phyloP scores from a whole-genome alignment of 64 coral and sea anemone genomes.

The Actinia tenebrosa region DNA sequence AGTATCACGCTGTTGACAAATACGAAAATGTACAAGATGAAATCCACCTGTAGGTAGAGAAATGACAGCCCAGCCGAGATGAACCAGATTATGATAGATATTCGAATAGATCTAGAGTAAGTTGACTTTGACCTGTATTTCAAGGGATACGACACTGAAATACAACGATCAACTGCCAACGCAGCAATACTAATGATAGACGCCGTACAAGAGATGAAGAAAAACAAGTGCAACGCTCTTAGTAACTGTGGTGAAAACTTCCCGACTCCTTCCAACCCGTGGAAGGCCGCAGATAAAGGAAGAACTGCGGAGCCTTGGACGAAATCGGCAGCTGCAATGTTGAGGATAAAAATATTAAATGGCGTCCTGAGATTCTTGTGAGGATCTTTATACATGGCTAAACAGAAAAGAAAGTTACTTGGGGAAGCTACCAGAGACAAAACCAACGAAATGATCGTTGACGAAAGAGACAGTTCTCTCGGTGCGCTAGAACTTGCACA shows the following conservation, averaged over 20 bases:
- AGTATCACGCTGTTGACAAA: slow-evolving; percentile 67
- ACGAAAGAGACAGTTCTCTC: slow-evolving; percentile 44
- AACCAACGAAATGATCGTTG: slow-evolving; percentile 54
- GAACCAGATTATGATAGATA: slow-evolving; percentile 55
- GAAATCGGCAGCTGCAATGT: slow-evolving; percentile 72
- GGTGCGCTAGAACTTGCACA: background rate
- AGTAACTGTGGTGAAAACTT: slow-evolving; percentile 24
- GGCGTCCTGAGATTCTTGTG: slow-evolving; percentile 70
- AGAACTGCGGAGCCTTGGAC: slow-evolving; percentile 48
- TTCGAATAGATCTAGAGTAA: slow-evolving; percentile 31
- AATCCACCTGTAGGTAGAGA: slow-evolving; percentile 70
- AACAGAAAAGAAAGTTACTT: slow-evolving; percentile 68
- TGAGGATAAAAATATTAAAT: slow-evolving; percentile 78
- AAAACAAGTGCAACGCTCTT: slow-evolving; percentile 63
- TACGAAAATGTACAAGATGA: slow-evolving; percentile 72
- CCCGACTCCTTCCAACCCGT: slow-evolving; percentile 51
- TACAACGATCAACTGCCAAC: slow-evolving; percentile 70
- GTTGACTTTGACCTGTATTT: slow-evolving; percentile 47
- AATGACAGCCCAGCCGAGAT: slow-evolving; percentile 38
- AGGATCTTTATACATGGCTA: slow-evolving; percentile 68
- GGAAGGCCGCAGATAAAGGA: slow-evolving; percentile 62
- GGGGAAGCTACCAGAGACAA: slow-evolving; percentile 51
- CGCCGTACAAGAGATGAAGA: slow-evolving; percentile 78
- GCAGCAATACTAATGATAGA: slow-evolving; percentile 72
- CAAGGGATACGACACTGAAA: slow-evolving; percentile 52